Conservation (phyloP, 2,797 vertebrate species). For the Harpagifer antarcticus region DNA sequence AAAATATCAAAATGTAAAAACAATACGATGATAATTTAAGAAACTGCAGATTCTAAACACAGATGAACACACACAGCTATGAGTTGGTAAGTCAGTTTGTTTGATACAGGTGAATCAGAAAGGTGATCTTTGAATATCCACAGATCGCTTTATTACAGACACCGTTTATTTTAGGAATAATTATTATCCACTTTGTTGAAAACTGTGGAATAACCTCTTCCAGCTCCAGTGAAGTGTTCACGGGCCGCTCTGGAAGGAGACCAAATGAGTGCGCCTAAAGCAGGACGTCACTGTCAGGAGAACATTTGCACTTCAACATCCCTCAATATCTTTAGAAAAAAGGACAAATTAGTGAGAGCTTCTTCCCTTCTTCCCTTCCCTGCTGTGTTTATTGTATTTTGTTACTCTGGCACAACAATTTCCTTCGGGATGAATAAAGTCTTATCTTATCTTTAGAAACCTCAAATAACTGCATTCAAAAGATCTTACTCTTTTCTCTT, state of each 20-base stretch:
- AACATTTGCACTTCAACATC: constrained; percentile 24
- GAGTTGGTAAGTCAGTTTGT: neutral
- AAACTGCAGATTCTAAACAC: neutral
- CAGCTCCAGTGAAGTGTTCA: constrained; percentile 23
- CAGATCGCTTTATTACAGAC: constrained; percentile 12
- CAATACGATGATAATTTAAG: too few relatives aligned
- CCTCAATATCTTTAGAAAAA: neutral
- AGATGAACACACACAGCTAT: neutral
- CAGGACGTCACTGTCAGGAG: constrained; percentile 12
- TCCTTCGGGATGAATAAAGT: too few relatives aligned
- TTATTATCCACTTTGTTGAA: constrained; percentile 6
- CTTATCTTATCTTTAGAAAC: too few relatives aligned
- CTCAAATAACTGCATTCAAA: constrained; percentile 13
- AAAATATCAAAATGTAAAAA: neutral
- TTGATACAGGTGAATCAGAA: constrained; percentile 2
- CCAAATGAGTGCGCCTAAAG: constrained; percentile 27
- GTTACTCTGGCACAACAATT: too few relatives aligned
- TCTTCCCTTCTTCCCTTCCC: too few relatives aligned
- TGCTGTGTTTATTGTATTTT: too few relatives aligned
- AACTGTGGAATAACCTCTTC: constrained; percentile 37
- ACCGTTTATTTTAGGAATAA: constrained; percentile 26
- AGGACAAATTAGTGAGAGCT: neutral
- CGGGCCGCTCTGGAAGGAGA: constrained; percentile 12
- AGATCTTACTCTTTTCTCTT: constrained; percentile 12
- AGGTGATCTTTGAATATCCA: constrained; percentile 29